Percentiles rank a stretch among this genome's conserved stretches.
Conservation (phyloP, 2,797 vertebrate genomes). For the Australoheros facetus region DNA sequence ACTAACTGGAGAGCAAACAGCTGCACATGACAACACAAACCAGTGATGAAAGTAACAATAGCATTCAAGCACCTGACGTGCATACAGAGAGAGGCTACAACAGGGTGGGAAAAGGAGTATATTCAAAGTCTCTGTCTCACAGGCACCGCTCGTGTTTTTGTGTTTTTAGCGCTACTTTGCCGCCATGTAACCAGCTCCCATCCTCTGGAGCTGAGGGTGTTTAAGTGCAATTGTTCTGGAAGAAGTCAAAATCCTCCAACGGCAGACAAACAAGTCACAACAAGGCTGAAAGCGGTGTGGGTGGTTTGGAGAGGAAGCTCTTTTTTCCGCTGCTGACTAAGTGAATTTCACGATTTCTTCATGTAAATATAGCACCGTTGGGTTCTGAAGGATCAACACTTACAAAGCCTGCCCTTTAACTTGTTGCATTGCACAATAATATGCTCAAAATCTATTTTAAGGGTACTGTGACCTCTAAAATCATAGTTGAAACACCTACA, state of each 20-base stretch:
- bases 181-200: slow-evolving; percentile 58
- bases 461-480: slow-evolving; percentile 43
- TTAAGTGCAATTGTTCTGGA: slow-evolving; percentile 72
- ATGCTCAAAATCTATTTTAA: slow-evolving; percentile 40
- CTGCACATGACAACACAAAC: slow-evolving; percentile 77
- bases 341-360: slow-evolving; percentile 69
- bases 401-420: slow-evolving; percentile 35
- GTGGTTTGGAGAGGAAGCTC: slow-evolving; percentile 70
- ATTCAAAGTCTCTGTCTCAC: slow-evolving; percentile 49
- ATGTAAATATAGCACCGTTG: slow-evolving; percentile 62
- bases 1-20: slow-evolving; percentile 76
- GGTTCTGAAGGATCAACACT: slow-evolving; percentile 47
- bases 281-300: slow-evolving; percentile 73
- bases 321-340: slow-evolving; percentile 70
- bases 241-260: slow-evolving; percentile 70
- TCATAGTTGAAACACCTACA: slow-evolving; percentile 47
- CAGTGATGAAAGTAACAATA: slow-evolving; percentile 70
- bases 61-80: slow-evolving; percentile 68
- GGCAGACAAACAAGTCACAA: slow-evolving; percentile 80
- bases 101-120: slow-evolving; percentile 21
- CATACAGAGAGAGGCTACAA: slow-evolving; percentile 49
- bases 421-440: slow-evolving; percentile 35
- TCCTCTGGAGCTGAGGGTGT: slow-evolving; percentile 58
- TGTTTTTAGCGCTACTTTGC: slow-evolving; percentile 37
- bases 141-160: slow-evolving; percentile 46